Conservation (phyloP, 2,888 invertebrate genomes). For the Orchestes rusci region DNA sequence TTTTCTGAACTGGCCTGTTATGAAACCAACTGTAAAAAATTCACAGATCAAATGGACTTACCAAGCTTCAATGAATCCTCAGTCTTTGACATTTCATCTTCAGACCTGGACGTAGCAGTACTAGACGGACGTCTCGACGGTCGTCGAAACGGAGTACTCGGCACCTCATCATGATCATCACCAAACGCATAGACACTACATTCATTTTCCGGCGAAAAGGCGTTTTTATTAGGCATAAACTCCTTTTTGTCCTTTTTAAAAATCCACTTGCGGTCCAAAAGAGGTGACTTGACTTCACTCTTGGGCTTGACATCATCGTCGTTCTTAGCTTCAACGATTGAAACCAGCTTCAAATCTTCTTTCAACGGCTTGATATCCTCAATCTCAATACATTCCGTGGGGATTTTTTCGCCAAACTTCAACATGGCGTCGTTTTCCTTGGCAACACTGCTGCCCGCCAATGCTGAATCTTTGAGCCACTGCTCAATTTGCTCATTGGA, state of each 20-base stretch:
- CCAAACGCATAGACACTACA: conserved; percentile 67
- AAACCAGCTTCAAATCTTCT: conserved; percentile 1
- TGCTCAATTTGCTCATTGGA: conserved; percentile 63
- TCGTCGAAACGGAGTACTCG: conserved; percentile 53
- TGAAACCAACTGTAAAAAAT: not conserved
- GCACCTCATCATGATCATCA: conserved; percentile 53
- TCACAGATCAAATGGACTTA: conserved; percentile 7
- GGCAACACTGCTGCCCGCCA: conserved; percentile 39
- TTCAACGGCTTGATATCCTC: conserved; percentile 13
- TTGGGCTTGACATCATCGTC: not conserved
- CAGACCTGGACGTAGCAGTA: conserved; percentile 44
- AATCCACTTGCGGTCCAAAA: conserved; percentile 49
- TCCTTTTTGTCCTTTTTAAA: conserved; percentile 50
- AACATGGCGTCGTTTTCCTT: conserved; percentile 39
- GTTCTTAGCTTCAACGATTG: conserved; percentile 4
- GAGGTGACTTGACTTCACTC: conserved; percentile 20
- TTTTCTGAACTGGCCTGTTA: conserved; percentile 34
- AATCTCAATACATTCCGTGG: conserved; percentile 32
- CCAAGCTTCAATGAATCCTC: conserved; percentile 32
- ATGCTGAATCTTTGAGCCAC: conserved; percentile 48
- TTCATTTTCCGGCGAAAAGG: conserved; percentile 62
- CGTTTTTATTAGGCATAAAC: conserved; percentile 45
- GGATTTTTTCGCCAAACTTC: conserved; percentile 39
- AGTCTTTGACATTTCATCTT: conserved; percentile 42
- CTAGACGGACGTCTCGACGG: conserved; percentile 46